phyloP scores from a whole-genome alignment of 1,140 invertebrate genomes.

The Dendroctonus ponderosae region DNA sequence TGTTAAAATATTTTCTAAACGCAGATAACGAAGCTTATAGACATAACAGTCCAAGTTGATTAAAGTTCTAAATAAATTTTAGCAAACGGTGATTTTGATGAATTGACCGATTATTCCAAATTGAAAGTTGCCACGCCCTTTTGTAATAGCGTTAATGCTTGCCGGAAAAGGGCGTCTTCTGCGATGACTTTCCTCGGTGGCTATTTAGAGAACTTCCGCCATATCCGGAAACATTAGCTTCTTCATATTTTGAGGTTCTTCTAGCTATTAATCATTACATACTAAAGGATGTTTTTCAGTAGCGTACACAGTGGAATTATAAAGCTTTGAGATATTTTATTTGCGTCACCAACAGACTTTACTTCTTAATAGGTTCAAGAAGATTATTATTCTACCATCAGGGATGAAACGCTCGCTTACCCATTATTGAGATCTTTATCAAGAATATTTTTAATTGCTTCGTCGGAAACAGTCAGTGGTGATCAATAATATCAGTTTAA shows the following conservation, averaged over 20 bases:
- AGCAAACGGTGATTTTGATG: too few relatives aligned
- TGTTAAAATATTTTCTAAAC: too few relatives aligned
- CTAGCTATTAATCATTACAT: conserved; percentile 48
- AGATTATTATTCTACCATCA: neutral
- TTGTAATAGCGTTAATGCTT: conserved; percentile 48
- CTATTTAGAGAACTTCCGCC: conserved; percentile 49
- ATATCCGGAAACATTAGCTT: conserved; percentile 49
- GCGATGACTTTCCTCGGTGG: conserved; percentile 36
- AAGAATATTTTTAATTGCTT: too few relatives aligned
- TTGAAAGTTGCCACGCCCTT: conserved; percentile 45
- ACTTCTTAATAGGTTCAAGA: too few relatives aligned
- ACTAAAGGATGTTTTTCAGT: conserved; percentile 26
- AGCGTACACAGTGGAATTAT: neutral
- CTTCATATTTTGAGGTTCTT: conserved; percentile 45
- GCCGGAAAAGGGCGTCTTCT: conserved; percentile 47
- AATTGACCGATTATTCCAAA: conserved; percentile 46
- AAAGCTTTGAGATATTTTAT: neutral
- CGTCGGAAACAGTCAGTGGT: too few relatives aligned
- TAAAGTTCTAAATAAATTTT: too few relatives aligned
- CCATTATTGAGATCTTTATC: too few relatives aligned
- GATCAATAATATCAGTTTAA: too few relatives aligned
- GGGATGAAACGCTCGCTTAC: neutral
- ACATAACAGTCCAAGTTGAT: too few relatives aligned
- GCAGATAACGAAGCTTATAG: too few relatives aligned
- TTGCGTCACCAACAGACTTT: neutral